Percentiles rank a stretch among this genome's conserved stretches.
Conservation (phyloP, 2,888 invertebrate genomes). For the Ptilodon capucinus region DNA sequence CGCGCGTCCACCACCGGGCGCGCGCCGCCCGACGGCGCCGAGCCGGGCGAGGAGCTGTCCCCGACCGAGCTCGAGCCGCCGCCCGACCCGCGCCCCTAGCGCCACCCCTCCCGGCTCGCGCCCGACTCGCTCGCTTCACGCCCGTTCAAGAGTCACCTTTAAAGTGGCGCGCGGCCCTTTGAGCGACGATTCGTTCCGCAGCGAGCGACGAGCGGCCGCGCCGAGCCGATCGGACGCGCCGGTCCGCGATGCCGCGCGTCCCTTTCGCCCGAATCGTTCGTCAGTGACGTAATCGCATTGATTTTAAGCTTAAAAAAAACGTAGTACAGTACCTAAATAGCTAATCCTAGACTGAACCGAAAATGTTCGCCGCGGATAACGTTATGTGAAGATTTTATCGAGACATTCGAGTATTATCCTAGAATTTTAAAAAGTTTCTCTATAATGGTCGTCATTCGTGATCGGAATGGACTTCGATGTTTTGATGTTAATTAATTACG, state of each 20-base stretch:
- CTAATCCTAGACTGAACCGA: background rate
- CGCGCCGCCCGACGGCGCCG: slow-evolving; percentile 33
- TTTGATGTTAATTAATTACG: background rate
- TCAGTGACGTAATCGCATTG: background rate
- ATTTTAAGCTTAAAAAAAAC: background rate
- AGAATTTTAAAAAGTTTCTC: background rate
- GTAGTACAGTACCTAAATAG: background rate
- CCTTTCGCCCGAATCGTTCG: background rate
- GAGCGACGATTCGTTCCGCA: background rate
- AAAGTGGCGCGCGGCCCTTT: background rate
- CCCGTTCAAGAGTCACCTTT: background rate
- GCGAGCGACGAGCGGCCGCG: background rate
- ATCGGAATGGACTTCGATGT: background rate
- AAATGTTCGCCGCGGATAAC: background rate
- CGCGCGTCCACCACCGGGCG: slow-evolving; percentile 50
- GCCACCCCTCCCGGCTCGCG: slow-evolving; percentile 4
- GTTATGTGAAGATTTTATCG: background rate
- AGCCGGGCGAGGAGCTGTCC: slow-evolving; percentile 21
- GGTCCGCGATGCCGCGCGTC: background rate
- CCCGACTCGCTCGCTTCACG: slow-evolving; percentile 14
- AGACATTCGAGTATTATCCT: background rate
- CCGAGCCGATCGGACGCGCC: background rate
- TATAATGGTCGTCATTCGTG: background rate
- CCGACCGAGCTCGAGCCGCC: slow-evolving; percentile 9
- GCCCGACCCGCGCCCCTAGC: slow-evolving; percentile 6